These are phyloP conservation scores for Myopa testacea DNA, from an alignment of 2,888 invertebrate genomes.

Conservation along the genomic window DNA sequence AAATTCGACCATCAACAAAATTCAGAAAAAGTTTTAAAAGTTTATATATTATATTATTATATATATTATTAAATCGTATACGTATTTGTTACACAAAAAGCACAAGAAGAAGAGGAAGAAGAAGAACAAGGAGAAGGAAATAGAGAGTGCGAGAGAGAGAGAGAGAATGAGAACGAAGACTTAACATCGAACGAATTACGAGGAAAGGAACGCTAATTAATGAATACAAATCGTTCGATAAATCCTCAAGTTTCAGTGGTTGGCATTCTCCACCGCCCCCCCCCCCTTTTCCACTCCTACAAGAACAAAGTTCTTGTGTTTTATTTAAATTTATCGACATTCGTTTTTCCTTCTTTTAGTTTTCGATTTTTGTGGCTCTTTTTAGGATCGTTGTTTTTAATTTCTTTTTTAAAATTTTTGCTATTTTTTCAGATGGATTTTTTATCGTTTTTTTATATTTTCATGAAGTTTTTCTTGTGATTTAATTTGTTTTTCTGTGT, in stretches of 20 bases:
- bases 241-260: slow-evolving; percentile 49
- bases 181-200: background rate
- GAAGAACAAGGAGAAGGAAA: background rate
- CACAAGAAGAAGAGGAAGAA: background rate
- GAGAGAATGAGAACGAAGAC: background rate
- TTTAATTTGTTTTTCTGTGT: no score
- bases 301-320: background rate
- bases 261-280: background rate
- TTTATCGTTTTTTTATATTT: no score
- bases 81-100: no score
- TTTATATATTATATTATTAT: background rate
- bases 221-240: slow-evolving; percentile 31
- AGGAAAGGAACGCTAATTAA: background rate
- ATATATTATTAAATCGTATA: no score
- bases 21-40: background rate
- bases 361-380: background rate
- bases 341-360: background rate
- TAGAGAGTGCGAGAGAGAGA: background rate
- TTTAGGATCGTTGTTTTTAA: slow-evolving; percentile 23
- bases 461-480: no score
- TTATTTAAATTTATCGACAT: background rate
- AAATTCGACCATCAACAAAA: background rate
- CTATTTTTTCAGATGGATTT: no score
- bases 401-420: background rate
- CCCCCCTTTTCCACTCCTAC: background rate